These are phyloP conservation scores for Nyctalus aviator DNA, from an alignment of 2,797 vertebrate genomes.

Conservation along the genomic window DNA sequence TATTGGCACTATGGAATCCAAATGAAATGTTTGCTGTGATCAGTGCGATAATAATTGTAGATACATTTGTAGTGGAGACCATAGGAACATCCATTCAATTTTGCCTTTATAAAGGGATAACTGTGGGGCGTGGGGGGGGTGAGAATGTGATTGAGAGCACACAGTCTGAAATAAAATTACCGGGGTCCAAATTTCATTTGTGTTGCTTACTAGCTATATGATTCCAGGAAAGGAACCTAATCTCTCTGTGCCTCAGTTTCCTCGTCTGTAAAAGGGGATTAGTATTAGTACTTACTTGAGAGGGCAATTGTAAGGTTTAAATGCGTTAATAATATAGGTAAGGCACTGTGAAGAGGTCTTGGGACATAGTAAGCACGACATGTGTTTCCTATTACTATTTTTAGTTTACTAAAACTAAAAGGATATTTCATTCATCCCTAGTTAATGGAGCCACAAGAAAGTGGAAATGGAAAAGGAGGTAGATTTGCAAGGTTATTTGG, in stretches of 20 bases:
- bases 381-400: conserved; percentile 9
- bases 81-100: background rate
- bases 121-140: background rate
- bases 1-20: background rate
- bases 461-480: background rate
- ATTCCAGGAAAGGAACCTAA: background rate
- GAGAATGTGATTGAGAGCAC: background rate
- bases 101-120: background rate
- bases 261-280: background rate
- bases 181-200: background rate
- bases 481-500: background rate
- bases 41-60: background rate
- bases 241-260: background rate
- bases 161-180: conserved; percentile 21
- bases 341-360: conserved; percentile 36
- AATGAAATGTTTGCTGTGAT: background rate
- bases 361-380: background rate
- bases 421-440: background rate
- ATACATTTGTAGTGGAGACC: background rate
- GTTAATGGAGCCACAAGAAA: background rate
- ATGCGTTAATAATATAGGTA: background rate
- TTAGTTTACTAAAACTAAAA: conserved; percentile 12
- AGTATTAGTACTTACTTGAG: background rate
- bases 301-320: background rate
- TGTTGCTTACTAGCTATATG: background rate